Evolutionary conservation across 1,140 invertebrate species (phyloP), one percentile per base, ranked within the genome.

Genomic region (Myzus persicae): DNA sequence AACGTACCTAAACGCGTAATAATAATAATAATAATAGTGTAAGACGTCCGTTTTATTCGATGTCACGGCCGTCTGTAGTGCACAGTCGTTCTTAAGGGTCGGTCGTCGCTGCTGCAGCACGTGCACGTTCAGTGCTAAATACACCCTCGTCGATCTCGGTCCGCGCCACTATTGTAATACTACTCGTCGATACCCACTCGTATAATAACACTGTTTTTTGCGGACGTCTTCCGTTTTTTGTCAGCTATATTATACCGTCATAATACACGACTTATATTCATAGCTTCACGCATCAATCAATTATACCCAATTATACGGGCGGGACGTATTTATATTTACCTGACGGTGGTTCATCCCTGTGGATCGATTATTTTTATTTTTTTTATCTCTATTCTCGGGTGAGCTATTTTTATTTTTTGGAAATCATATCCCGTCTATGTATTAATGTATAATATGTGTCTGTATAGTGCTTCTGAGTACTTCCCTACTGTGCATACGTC

Each of bases 11-110:
- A 82, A 82, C 84, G 36, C 42, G 44, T 24, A n/a, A 84, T 44
- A 44, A 85, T 31, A 85, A 67, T 67, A 59, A 82, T 38, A 38
- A 82, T 38, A 81, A 81, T 44, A 48, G 18, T 54, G n/a, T 87
- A 88, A 88, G 42, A 88, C 42, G 85, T n/a, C 85, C 38, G 85
- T 88, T 88, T n/a, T 88, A 88, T 88, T 88, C 85, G 31, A 46
- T 46, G 85, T 88, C 85, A 88, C 85, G 85, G 44, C 0, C 59
- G 59, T 76, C 59, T 76, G 59, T 85, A 31, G 85, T 88, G 42
- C 14, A 7, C 85, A 18, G 24, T 44, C 26, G 36, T 87, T 88
- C 85, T 88, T 46, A 46, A 88, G 85, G 85, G 85, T 46, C 44
- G 44, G 42, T 36, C 84, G 44, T 24, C 59, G n/a, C 59, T 59